phyloP scores from a whole-genome alignment of 2,113 vertebrate species.

The Neodontobutis hainanensis region DNA sequence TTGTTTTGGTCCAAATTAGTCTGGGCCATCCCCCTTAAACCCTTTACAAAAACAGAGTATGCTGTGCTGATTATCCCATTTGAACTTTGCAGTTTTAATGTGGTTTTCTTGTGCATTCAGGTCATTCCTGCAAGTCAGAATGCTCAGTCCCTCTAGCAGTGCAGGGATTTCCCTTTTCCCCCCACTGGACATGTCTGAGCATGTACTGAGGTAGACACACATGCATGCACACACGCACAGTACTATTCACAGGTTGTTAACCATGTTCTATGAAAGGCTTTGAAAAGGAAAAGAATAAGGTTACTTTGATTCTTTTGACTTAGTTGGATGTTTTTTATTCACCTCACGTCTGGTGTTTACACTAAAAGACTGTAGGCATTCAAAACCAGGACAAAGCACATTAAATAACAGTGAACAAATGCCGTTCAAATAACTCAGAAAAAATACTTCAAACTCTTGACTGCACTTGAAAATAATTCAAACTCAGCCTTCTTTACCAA shows the following conservation, averaged over 20 bases:
- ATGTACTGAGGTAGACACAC: constrained; percentile 26
- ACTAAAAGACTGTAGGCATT: neutral
- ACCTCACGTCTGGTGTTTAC: neutral
- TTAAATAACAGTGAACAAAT: neutral
- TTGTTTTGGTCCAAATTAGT: constrained; percentile 47
- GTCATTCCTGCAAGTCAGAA: constrained; percentile 45
- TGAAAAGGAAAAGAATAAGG: neutral
- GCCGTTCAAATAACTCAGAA: neutral
- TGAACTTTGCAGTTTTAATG: constrained; percentile 17
- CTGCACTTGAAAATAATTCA: neutral
- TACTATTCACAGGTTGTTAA: neutral
- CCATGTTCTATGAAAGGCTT: neutral
- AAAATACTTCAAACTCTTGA: neutral
- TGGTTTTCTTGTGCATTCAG: constrained; percentile 20
- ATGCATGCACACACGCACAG: neutral
- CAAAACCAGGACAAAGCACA: too few species aligned
- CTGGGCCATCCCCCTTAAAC: constrained; percentile 4
- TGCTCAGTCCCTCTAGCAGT: constrained; percentile 17
- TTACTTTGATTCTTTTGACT: neutral
- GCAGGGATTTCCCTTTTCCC: constrained; percentile 34
- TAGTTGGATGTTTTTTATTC: neutral
- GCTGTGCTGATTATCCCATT: constrained; percentile 15
- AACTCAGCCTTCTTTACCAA: neutral
- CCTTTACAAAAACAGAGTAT: constrained; percentile 10
- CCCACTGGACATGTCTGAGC: constrained; percentile 45